Base-by-base conservation (phyloP, 2,797 vertebrate genomes). In the Diplodus puntazzo region DNA sequence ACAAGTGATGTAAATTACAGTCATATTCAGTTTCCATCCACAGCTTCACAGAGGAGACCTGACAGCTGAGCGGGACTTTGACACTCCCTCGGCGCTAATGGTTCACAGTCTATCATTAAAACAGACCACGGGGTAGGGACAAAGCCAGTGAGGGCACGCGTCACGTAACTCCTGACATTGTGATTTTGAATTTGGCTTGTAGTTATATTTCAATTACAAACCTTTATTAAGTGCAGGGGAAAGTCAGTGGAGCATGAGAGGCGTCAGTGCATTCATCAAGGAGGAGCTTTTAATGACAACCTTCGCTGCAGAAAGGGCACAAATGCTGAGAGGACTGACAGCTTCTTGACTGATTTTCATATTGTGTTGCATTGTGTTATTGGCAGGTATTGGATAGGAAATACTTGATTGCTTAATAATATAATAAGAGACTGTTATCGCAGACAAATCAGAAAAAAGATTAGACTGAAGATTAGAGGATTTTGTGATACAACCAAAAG, bases 81-180 rank as follows among this genome's bases (percentile, higher is more conserved):
- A 85, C 80, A 58, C 86, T 72, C 75, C 58, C 65, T 79, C 49
- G 9, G 57, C 34, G 46, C 59, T 69, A 67, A 84, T 69, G 69
- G 67, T 55, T 82, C 74, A 79, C 64, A 78, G 66, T 46, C 67
- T 76, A 78, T 84, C 65, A 84, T 87, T 84, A 71, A 88, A 87
- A 76, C 23, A 59, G 49, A 62, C 77, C 60, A 27, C 1, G 6
- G 50, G 73, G 9, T 11, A 49, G 58, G 55, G 67, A 73, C 63
- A 69, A 62, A 70, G 60, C 14, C 27, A 34, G 11, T 27, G 65
- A 84, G 23, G 48, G 39, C 2, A 21, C 42, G n/a, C 60, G 76
- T 80, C 80, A 72, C 49, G 54, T 34, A 78, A 61, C 58, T 73
- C 39, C 55, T 79, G 72, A 87, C 73, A 75, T 58, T 78, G 61